Conservation (phyloP, 2,797 vertebrate genomes). For the Sebastes hopkinsi region DNA sequence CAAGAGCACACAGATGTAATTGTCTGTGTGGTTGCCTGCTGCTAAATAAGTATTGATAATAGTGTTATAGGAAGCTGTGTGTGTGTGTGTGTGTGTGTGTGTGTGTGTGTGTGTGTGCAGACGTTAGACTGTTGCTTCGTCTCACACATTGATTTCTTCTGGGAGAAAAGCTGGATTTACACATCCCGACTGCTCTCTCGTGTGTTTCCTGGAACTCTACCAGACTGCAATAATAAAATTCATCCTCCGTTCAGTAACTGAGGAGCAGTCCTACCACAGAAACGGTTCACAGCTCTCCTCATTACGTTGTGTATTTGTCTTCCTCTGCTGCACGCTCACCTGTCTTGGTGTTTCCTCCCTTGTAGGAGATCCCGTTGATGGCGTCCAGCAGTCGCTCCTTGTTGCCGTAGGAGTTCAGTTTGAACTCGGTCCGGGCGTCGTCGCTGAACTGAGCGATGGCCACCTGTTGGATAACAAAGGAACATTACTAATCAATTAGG, state of each 20-base stretch:
- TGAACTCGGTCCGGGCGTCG: constrained; percentile 95
- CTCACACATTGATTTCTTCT: neutral
- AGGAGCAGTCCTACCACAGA: neutral
- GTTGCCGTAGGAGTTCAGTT: constrained; percentile 86
- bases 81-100: neutral
- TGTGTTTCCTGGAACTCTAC: neutral
- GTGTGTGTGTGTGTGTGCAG: neutral
- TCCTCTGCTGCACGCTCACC: constrained; percentile 69
- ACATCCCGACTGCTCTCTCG: no score
- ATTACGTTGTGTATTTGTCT: neutral
- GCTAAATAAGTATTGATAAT: neutral
- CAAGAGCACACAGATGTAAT: neutral
- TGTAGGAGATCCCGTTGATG: constrained; percentile 92
- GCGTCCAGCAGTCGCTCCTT: constrained; percentile 93
- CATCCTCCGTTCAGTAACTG: no score
- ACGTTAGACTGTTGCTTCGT: neutral
- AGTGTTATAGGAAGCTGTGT: neutral
- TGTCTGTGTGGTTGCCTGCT: neutral
- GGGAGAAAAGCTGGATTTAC: neutral
- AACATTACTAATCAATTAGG: neutral
- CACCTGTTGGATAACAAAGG: constrained; percentile 78
- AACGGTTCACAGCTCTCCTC: neutral
- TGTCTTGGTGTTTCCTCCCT: constrained; percentile 98
- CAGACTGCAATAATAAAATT: neutral
- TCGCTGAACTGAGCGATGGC: constrained; percentile 96